Evolutionary conservation across 2,888 invertebrate genomes (phyloP).

Genomic region (Tetranychus piercei): DNA sequence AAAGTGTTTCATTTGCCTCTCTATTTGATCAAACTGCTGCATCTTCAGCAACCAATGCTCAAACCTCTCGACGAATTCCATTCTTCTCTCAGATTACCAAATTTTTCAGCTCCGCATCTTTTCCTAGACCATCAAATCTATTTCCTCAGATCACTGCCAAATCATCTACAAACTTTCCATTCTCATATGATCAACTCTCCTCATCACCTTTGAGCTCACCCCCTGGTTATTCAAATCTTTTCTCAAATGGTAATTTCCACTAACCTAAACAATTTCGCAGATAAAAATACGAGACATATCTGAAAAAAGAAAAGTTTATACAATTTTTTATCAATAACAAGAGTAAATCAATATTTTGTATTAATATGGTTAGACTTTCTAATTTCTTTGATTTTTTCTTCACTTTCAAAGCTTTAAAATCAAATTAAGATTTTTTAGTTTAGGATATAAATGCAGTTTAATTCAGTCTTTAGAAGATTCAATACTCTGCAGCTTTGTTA

Average conservation of each 20-base stretch:
- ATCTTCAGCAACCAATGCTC: background rate
- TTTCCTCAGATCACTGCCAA: background rate
- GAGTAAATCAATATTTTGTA: too few species aligned
- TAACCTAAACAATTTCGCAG: background rate
- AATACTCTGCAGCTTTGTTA: too few species aligned
- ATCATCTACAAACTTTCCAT: background rate
- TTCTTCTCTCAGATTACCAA: slow-evolving; percentile 7
- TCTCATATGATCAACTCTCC: background rate
- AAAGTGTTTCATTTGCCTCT: background rate
- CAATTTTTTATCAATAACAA: too few species aligned
- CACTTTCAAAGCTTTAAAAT: too few species aligned
- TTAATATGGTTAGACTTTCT: too few species aligned
- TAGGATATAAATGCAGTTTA: too few species aligned
- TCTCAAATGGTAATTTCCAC: background rate
- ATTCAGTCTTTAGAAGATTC: too few species aligned
- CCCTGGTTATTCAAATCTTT: background rate
- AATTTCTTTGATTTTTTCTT: too few species aligned
- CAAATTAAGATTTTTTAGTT: too few species aligned
- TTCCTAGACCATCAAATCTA: background rate
- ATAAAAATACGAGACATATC: too few species aligned
- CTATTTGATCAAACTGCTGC: background rate
- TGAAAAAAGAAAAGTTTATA: too few species aligned
- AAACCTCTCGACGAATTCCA: slow-evolving; percentile 2
- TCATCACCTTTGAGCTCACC: background rate
- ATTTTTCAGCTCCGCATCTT: background rate